Conservation (phyloP, 1,140 invertebrate species). For the Chelonus insularis region DNA sequence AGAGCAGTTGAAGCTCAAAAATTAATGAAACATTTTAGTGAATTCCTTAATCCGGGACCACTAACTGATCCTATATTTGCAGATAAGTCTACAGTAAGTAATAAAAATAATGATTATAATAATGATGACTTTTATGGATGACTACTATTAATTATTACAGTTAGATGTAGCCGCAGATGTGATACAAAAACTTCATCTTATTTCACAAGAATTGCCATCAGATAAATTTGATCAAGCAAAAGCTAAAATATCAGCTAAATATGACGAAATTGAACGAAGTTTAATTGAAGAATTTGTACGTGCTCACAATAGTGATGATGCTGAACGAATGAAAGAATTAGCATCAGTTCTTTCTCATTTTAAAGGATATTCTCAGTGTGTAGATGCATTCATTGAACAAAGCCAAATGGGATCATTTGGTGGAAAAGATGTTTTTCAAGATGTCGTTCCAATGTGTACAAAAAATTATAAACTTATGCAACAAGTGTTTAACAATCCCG, state of each 20-base stretch:
- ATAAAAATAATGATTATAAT: conserved; percentile 22
- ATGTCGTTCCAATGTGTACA: conserved; percentile 88
- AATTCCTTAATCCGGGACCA: conserved; percentile 87
- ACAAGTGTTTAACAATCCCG: conserved; percentile 94
- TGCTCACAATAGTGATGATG: conserved; percentile 82
- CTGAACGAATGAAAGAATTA: conserved; percentile 89
- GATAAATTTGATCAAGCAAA: conserved; percentile 88
- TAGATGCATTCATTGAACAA: conserved; percentile 96
- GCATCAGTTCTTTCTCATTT: conserved; percentile 92
- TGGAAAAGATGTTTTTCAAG: conserved; percentile 87
- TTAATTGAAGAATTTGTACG: conserved; percentile 95
- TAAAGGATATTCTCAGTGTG: conserved; percentile 93
- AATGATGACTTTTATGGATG: too few species aligned
- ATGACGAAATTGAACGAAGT: conserved; percentile 90
- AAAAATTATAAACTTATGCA: conserved; percentile 87
- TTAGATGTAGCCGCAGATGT: conserved; percentile 97
- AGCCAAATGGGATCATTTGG: conserved; percentile 83
- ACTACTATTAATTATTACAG: too few species aligned
- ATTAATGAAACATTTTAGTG: conserved; percentile 90
- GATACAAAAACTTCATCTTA: conserved; percentile 95
- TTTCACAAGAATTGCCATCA: conserved; percentile 89
- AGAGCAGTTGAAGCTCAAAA: conserved; percentile 93
- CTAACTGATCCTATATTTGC: conserved; percentile 84
- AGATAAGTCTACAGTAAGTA: conserved; percentile 76
- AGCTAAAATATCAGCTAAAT: conserved; percentile 89